A percentile compares a stretch with the other conserved stretches of the same genome.
phyloP scores from a whole-genome alignment of 1,140 invertebrate species.

The Pseudomyrmex concolor region DNA sequence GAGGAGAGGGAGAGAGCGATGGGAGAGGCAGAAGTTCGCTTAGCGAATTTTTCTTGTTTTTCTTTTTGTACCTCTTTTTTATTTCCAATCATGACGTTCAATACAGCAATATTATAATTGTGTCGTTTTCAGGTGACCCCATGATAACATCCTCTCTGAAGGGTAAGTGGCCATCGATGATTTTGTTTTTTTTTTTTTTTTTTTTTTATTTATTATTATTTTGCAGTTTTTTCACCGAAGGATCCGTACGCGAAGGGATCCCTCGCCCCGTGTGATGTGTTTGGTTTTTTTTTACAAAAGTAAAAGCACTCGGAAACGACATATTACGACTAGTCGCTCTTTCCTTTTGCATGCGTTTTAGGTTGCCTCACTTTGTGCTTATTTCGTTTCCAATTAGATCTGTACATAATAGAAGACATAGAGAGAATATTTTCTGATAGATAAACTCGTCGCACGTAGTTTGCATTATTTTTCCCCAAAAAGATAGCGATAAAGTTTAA shows the following conservation, averaged over 20 bases:
- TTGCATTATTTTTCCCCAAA: no score
- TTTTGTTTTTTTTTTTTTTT: constrained; percentile 71
- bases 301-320: constrained; percentile 31
- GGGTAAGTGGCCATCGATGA: constrained; percentile 83
- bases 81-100: constrained; percentile 71
- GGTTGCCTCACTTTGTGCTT: constrained; percentile 22
- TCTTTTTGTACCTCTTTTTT: constrained; percentile 48
- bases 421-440: no score
- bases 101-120: constrained; percentile 79
- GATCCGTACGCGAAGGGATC: constrained; percentile 45
- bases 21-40: constrained; percentile 12
- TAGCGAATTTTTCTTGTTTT: constrained; percentile 18
- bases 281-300: background rate
- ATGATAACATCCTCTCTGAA: constrained; percentile 86
- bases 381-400: constrained; percentile 20
- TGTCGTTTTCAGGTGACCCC: constrained; percentile 85
- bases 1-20: background rate
- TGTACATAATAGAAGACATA: no score
- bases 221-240: constrained; percentile 48
- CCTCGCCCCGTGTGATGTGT: background rate
- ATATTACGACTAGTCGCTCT: constrained; percentile 45
- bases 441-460: no score
- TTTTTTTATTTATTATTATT: constrained; percentile 56
- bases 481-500: no score
- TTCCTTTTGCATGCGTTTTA: constrained; percentile 60